Base-by-base conservation (phyloP, 2,888 invertebrate genomes). In the Spisula solida region DNA sequence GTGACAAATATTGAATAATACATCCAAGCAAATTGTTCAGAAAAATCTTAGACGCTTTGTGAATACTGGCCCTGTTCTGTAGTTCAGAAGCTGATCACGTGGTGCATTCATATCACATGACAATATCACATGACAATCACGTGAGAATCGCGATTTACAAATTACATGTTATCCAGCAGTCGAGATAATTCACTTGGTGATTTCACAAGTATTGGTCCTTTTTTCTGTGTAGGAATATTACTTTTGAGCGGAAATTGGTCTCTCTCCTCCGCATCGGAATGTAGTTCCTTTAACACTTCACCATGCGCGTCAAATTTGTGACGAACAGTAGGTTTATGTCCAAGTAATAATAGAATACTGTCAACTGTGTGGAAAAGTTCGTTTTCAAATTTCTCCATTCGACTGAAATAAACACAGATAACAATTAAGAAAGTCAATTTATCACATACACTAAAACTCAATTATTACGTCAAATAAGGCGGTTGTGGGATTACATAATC, bases 341-440 rank as follows among this genome's bases (percentile, higher is more conserved):
- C 96, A 10, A 96, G 94, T 56, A 96, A 90, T 56, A 95, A 93
- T 83, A 96, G 88, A 81, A 96, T 96, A 86, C 95, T 94, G 92
- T 96, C 96, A 8, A 96, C 96, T 0, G 96, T 96, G 29, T 93
- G 94, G 90, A 95, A 96, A 34, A 96, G 93, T 20, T 96, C 95
- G 81, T 93, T 94, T 90, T 96, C 96, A 91, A 96, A 96, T 81
- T 94, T 95, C 81, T 95, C 94, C 96, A 96, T 96, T 70, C 96
- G 94, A 80, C 96, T 96, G 95, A 51, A 95, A 94, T 48, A 82
- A 56, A 84, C 70, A 86, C 48, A 34, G n/a, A n/a, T n/a, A n/a
- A n/a, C n/a, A n/a, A n/a, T n/a, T n/a, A n/a, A n/a, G n/a, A n/a
- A n/a, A n/a, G 0, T 2, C 4, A 66, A n/a, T 66, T 25, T 5